Base-by-base conservation (phyloP, 1,140 invertebrate genomes). In the Oedothorax gibbosus region DNA sequence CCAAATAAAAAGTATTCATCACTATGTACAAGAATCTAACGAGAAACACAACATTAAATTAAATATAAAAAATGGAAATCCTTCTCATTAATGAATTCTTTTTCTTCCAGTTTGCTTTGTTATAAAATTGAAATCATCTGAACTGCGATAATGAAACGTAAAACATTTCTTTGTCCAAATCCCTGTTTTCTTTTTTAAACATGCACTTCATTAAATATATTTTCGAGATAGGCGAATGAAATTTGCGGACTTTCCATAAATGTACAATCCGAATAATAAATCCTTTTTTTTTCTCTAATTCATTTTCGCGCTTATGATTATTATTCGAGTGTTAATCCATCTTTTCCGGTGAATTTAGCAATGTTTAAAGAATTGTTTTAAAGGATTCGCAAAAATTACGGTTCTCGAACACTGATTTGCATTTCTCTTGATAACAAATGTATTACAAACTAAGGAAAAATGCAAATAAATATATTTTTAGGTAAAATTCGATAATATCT, bases 201-300 rank as follows among this genome's bases (percentile, higher is more conserved):
- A 75, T 75, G 56, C 72, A 75, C 72, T 75, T 75, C 72, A 75
- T 75, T 75, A 75, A 75, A 75, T 75, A 21, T 20, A 75, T 14
- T 75, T 51, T 18, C 35, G 35, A 60, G 72, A 75, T 49, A 75
- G 53, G 60, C 35, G 72, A 75, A 75, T 75, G 72, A n/a, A 75
- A 75, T 75, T 75, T 75, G 72, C 21, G 53, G 53, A 75, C 53
- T 57, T 71, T 57, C 53, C 60, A 57, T 62, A 53, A 75, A 57
- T 35, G 18, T 50, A 75, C 56, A 75, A 75, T 75, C 72, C 72
- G 4, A 2, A 21, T 53, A 53, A 57, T 20, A 75, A 60, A 75
- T 73, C 54, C 51, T 62, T 62, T 62, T 62, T 62, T 21, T 75
- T 60, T 15, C 21, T 18, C 15, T 71, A 35, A 71, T 75, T 21